Conservation (phyloP, 2,888 invertebrate species). For the Cistogaster globosa region DNA sequence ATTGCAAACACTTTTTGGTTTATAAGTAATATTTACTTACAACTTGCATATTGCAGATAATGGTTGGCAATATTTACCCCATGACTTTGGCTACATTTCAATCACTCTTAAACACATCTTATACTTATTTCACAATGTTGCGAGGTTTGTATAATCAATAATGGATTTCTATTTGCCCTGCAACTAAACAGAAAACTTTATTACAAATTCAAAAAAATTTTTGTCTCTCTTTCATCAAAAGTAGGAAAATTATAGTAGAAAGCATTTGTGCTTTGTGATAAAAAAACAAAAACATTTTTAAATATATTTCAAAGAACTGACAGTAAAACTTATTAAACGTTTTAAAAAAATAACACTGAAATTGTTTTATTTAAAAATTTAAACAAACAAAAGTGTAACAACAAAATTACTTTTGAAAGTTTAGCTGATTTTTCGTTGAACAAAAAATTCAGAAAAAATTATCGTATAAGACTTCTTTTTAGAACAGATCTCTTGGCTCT, state of each 20-base stretch:
- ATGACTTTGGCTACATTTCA: constrained; percentile 79
- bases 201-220: constrained; percentile 18
- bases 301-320: constrained; percentile 10
- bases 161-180: constrained; percentile 30
- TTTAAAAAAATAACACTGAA: constrained; percentile 60
- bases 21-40: background rate
- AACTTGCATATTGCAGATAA: constrained; percentile 72
- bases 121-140: constrained; percentile 80
- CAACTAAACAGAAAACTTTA: constrained; percentile 32
- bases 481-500: no score
- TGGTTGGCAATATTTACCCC: constrained; percentile 77
- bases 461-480: no score
- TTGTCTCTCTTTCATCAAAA: constrained; percentile 61
- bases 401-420: constrained; percentile 15
- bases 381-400: background rate
- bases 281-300: constrained; percentile 37
- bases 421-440: constrained; percentile 9
- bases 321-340: constrained; percentile 55
- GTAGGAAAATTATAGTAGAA: constrained; percentile 25
- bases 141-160: constrained; percentile 74
- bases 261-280: background rate
- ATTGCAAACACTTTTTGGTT: no score
- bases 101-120: constrained; percentile 80
- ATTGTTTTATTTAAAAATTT: constrained; percentile 49
- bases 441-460: no score